phyloP scores from a whole-genome alignment of 2,888 invertebrate genomes.

The Tetramorium bicarinatum region DNA sequence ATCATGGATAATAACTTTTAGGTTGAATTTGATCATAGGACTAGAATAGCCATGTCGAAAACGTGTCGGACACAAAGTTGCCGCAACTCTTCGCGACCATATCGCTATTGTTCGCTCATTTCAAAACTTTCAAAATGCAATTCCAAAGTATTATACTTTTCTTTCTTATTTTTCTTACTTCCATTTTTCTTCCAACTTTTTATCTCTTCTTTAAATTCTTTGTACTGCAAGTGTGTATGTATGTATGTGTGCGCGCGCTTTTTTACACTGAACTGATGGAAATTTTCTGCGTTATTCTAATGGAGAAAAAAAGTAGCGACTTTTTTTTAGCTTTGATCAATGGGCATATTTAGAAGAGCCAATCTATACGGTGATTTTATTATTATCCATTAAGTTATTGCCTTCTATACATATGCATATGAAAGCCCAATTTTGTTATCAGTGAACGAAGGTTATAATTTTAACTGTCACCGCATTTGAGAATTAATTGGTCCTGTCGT shows the following conservation, averaged over 20 bases:
- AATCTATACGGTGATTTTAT: not conserved
- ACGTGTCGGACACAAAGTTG: slow-evolving; percentile 15
- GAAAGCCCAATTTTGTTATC: not conserved
- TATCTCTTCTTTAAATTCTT: not conserved
- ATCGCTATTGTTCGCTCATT: slow-evolving; percentile 16
- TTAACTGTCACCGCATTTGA: not conserved
- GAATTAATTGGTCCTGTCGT: not conserved
- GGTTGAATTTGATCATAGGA: slow-evolving; percentile 15
- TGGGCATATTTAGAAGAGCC: not conserved
- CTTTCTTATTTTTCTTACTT: not conserved
- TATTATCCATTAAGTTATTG: not conserved
- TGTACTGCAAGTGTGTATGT: not conserved
- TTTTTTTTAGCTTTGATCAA: not conserved
- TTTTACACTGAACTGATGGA: not conserved
- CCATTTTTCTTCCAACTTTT: slow-evolving; percentile 9
- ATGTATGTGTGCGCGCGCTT: not conserved
- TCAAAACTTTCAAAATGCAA: slow-evolving; percentile 26
- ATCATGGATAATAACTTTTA: slow-evolving; percentile 26
- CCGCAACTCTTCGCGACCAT: not conserved
- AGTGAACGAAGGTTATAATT: not conserved
- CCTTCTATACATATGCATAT: not conserved
- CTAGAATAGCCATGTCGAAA: slow-evolving; percentile 11
- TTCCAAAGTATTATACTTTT: not conserved
- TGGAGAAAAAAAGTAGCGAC: not conserved
- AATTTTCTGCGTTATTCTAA: not conserved